phyloP scores from a whole-genome alignment of 2,797 vertebrate species.

The Melanotaenia trifasciata region DNA sequence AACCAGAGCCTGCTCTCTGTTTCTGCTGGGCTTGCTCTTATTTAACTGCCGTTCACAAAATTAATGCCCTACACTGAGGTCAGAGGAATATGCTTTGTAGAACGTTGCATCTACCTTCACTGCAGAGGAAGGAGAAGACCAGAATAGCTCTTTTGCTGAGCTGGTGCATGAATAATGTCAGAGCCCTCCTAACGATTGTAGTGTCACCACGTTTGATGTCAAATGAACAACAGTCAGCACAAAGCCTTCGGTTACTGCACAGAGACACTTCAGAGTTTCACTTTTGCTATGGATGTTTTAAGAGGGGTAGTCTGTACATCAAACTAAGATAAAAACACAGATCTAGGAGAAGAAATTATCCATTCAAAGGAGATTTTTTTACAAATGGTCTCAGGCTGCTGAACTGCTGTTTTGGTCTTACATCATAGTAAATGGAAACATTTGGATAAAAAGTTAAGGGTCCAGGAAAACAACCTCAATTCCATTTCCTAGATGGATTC shows the following conservation, averaged over 20 bases:
- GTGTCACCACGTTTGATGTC: neutral
- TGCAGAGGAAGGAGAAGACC: constrained; percentile 1
- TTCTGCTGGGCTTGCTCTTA: constrained; percentile 20
- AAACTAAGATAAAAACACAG: too few relatives aligned
- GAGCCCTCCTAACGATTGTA: neutral
- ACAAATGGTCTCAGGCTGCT: too few relatives aligned
- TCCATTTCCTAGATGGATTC: too few relatives aligned
- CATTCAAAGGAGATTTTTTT: too few relatives aligned
- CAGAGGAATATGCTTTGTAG: neutral
- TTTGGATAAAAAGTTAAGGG: neutral
- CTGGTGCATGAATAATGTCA: neutral
- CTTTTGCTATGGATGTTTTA: too few relatives aligned
- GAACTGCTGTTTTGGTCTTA: too few relatives aligned
- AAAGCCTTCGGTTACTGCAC: too few relatives aligned
- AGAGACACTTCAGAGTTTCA: neutral
- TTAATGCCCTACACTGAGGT: constrained; percentile 24
- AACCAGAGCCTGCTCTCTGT: constrained; percentile 21
- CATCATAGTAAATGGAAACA: neutral
- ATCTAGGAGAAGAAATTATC: too few relatives aligned
- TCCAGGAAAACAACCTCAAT: too few relatives aligned
- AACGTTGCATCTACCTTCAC: constrained; percentile 5
- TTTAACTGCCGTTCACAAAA: constrained; percentile 15
- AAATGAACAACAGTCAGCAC: neutral
- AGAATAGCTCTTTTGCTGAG: constrained; percentile 27
- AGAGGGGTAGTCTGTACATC: too few relatives aligned